Conservation (phyloP, 2,113 vertebrate genomes). For the Serinus canaria region DNA sequence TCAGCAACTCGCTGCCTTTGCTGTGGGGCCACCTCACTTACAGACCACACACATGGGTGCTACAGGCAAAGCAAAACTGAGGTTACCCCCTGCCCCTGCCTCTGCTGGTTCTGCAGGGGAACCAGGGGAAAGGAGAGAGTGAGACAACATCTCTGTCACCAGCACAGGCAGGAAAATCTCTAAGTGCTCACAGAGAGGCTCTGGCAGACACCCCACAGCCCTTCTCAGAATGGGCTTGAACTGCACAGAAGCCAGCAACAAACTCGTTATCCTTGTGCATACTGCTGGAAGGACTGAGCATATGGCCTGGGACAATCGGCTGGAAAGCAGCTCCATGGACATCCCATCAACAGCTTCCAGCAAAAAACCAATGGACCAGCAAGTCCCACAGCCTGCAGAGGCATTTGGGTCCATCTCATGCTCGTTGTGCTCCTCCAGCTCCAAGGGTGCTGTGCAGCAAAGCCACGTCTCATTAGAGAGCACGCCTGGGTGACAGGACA, state of each 20-base stretch:
- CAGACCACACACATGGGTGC: neutral
- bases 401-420: neutral
- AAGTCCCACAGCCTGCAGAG: neutral
- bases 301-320: neutral
- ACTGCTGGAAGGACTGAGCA: neutral
- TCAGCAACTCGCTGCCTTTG: neutral
- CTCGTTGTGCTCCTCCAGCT: neutral
- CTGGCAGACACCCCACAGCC: neutral
- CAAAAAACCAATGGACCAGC: neutral
- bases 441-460: rapidly evolving
- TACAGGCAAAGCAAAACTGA: neutral
- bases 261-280: neutral
- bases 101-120: neutral
- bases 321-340: neutral
- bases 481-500: neutral
- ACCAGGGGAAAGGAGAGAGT: neutral
- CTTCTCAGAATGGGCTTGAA: neutral
- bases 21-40: neutral
- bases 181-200: neutral
- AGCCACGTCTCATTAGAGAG: rapidly evolving
- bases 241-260: neutral
- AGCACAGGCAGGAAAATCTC: neutral
- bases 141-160: neutral
- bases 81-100: neutral
- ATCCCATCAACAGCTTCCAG: neutral